Evolutionary conservation across 2,113 vertebrate genomes (phyloP).

Genomic region (Oncorhynchus tshawytscha): DNA sequence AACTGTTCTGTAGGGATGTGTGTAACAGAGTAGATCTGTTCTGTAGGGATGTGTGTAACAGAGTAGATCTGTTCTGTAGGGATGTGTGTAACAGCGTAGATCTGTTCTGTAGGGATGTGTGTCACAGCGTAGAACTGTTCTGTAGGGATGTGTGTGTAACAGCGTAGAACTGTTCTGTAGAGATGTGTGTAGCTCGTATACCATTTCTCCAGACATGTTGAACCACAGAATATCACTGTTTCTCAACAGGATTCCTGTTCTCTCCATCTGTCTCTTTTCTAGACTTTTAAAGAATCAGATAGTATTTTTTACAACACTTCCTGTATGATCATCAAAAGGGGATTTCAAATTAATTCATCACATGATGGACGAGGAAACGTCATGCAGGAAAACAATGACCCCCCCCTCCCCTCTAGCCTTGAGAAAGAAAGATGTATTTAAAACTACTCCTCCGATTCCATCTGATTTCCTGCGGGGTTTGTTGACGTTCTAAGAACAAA

Average conservation of each 20-base stretch:
- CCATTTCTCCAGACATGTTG: background rate
- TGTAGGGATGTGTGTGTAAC: too few relatives aligned
- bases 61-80: too few relatives aligned
- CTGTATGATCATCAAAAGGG: constrained; percentile 53
- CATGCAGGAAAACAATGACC: constrained; percentile 18
- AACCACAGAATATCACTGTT: constrained; percentile 22
- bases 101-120: too few relatives aligned
- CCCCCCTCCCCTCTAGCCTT: constrained; percentile 25
- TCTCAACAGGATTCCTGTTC: constrained; percentile 21
- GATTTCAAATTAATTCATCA: constrained; percentile 52
- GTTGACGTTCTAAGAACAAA: constrained; percentile 34
- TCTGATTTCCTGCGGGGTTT: constrained; percentile 27
- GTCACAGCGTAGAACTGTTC: too few relatives aligned
- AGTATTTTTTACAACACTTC: constrained; percentile 28
- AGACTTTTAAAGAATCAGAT: background rate
- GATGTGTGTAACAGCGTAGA: too few relatives aligned
- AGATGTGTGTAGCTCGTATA: too few relatives aligned
- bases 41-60: too few relatives aligned
- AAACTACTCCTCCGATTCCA: constrained; percentile 16
- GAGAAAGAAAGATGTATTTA: constrained; percentile 29
- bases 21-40: too few relatives aligned
- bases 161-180: too few relatives aligned
- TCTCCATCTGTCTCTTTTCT: constrained; percentile 10
- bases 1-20: too few relatives aligned
- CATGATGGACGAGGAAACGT: constrained; percentile 14